A percentile compares a stretch with the other conserved stretches of the same genome.
These are phyloP conservation scores for Galerucella calmariensis DNA, from an alignment of 2,888 invertebrate genomes.

Conservation along the genomic window DNA sequence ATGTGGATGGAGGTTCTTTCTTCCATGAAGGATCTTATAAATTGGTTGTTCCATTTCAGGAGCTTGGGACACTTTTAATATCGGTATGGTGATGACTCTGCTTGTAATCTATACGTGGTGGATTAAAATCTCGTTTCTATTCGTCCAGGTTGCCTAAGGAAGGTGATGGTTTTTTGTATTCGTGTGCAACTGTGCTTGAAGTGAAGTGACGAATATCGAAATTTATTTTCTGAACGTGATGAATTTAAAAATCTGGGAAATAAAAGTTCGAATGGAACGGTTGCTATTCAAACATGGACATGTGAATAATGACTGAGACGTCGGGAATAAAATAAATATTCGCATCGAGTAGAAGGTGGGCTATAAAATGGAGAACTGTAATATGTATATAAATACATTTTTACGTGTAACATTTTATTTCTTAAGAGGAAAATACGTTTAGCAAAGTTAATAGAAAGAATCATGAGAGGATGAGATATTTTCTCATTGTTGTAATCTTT, in stretches of 20 bases:
- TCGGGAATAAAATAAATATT: conserved; percentile 6
- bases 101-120: too few species aligned
- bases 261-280: conserved; percentile 7
- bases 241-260: conserved; percentile 6
- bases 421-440: background rate
- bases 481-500: too few species aligned
- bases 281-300: conserved; percentile 2
- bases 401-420: background rate
- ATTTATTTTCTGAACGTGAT: conserved; percentile 13
- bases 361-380: background rate
- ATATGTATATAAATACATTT: background rate
- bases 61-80: too few species aligned
- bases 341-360: background rate
- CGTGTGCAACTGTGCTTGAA: too few species aligned
- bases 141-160: too few species aligned
- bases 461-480: too few species aligned
- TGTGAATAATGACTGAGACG: conserved; percentile 7
- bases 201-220: background rate
- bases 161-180: too few species aligned
- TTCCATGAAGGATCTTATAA: too few species aligned
- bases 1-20: too few species aligned
- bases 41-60: too few species aligned
- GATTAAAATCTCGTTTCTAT: too few species aligned
- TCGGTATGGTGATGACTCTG: too few species aligned
- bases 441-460: background rate